Conservation (phyloP, 2,888 invertebrate genomes). For the Macaria notata region DNA sequence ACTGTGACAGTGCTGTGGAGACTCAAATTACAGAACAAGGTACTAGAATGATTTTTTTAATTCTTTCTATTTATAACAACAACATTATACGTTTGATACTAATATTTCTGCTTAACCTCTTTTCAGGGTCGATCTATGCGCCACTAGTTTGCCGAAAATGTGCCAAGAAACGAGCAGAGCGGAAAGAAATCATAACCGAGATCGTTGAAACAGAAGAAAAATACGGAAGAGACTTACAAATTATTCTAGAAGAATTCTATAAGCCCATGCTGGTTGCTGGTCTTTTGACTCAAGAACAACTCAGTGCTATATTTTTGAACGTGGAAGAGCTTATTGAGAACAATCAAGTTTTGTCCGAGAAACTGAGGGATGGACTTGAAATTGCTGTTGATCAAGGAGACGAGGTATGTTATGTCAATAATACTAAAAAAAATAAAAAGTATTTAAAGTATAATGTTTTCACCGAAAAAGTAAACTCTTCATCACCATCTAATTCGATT, state of each 20-base stretch:
- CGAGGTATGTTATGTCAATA: conserved; percentile 65
- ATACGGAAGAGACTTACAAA: conserved; percentile 95
- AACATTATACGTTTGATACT: neutral
- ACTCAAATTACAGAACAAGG: conserved; percentile 87
- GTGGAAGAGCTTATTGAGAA: conserved; percentile 95
- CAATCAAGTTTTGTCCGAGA: conserved; percentile 92
- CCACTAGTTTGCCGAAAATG: conserved; percentile 94
- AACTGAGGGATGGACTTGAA: conserved; percentile 93
- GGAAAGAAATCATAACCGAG: conserved; percentile 97
- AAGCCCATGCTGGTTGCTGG: conserved; percentile 97
- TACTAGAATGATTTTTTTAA: conserved; percentile 22
- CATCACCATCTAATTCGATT: too few species aligned
- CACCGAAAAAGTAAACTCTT: too few species aligned
- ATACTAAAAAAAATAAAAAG: neutral
- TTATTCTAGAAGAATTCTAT: conserved; percentile 96
- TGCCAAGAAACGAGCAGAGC: conserved; percentile 92
- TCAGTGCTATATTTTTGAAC: conserved; percentile 96
- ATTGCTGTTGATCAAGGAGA: conserved; percentile 91
- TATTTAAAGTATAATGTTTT: neutral
- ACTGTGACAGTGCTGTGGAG: conserved; percentile 92
- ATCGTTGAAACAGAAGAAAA: conserved; percentile 98
- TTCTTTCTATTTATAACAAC: too few species aligned
- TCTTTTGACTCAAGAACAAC: conserved; percentile 93
- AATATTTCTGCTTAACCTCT: conserved; percentile 7
- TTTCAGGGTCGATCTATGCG: conserved; percentile 85